Conservation (phyloP, 2,888 invertebrate species). For the Ditylenchus weischeri region DNA sequence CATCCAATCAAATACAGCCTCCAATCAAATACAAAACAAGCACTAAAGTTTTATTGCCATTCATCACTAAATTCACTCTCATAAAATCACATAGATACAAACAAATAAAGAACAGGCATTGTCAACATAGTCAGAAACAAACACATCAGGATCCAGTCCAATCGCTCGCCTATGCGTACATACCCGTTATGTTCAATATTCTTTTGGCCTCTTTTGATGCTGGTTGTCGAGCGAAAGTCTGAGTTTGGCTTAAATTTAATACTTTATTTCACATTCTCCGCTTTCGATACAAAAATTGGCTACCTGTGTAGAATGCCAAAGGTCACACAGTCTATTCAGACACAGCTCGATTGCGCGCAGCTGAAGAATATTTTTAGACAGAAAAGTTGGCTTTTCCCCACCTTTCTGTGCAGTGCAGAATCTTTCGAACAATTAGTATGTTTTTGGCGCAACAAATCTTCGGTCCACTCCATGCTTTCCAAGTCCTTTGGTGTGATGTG, state of each 20-base stretch:
- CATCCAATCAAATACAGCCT: too few species aligned
- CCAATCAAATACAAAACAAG: too few species aligned
- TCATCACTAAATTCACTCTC: too few species aligned
- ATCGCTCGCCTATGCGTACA: constrained; percentile 48
- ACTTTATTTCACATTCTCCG: too few species aligned
- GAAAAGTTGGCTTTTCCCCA: neutral
- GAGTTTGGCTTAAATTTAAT: constrained; percentile 6
- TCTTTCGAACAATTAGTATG: constrained; percentile 10
- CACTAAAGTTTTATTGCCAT: too few species aligned
- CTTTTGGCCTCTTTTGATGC: constrained; percentile 8
- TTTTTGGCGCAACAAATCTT: constrained; percentile 20
- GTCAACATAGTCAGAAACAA: constrained; percentile 49
- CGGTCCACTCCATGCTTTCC: constrained; percentile 19
- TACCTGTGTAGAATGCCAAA: constrained; percentile 24
- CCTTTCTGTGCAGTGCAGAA: constrained; percentile 21
- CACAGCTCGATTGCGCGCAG: constrained; percentile 13
- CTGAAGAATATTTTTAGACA: neutral
- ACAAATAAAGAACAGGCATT: constrained; percentile 51
- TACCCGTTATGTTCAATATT: constrained; percentile 43
- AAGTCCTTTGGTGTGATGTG: neutral
- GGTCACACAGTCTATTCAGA: constrained; percentile 16
- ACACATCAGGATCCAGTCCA: constrained; percentile 49
- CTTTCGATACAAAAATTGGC: neutral
- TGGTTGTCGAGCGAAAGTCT: neutral
- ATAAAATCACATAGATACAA: constrained; percentile 32